phyloP scores from a whole-genome alignment of 2,113 vertebrate species.

The Podocnemis expansa region DNA sequence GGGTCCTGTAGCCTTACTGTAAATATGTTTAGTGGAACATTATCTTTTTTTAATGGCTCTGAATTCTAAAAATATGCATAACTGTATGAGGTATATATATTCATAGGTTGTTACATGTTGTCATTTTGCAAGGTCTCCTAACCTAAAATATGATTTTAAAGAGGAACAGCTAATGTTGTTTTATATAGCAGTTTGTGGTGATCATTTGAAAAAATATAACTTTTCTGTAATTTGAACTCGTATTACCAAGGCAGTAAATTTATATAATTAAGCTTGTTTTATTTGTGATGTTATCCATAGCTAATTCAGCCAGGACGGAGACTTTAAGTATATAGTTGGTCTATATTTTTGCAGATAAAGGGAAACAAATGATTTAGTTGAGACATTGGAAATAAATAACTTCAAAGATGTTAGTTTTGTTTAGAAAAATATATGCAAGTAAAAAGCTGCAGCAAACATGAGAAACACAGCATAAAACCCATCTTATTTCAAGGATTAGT shows the following conservation, averaged over 20 bases:
- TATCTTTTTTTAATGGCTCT: neutral
- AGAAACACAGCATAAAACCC: conserved; percentile 60
- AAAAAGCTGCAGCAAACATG: conserved; percentile 70
- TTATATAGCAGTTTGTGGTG: neutral
- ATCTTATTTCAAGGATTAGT: conserved; percentile 41
- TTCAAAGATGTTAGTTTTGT: too few relatives aligned
- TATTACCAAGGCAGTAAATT: neutral
- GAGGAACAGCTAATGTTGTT: neutral
- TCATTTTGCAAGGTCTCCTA: neutral
- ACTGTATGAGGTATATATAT: neutral
- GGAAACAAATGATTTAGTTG: neutral
- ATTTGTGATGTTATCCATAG: rapidly evolving
- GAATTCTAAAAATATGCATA: conserved; percentile 31
- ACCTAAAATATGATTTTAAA: neutral
- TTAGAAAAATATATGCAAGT: neutral
- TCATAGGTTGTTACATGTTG: neutral
- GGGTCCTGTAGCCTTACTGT: neutral
- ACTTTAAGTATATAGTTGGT: neutral
- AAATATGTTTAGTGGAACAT: neutral
- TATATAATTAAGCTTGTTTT: neutral
- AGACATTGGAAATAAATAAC: neutral
- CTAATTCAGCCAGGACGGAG: neutral
- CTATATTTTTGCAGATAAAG: neutral
- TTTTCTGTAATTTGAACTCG: neutral
- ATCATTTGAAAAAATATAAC: neutral